Evolutionary conservation across 2,113 vertebrate species (phyloP), one percentile per base, ranked within the genome.

Genomic region (Onychostoma macrolepis): DNA sequence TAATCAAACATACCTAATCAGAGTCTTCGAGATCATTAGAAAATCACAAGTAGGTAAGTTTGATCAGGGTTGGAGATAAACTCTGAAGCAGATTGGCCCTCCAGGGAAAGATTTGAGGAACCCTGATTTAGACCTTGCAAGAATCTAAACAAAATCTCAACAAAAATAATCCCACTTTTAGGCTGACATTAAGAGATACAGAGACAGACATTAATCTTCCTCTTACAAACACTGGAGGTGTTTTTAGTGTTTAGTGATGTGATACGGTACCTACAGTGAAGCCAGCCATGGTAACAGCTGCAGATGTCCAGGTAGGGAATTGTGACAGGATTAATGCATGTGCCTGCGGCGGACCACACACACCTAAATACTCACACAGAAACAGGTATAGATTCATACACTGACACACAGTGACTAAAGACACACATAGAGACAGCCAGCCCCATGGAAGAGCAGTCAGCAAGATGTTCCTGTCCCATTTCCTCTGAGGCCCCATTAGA

Each of bases 401-500:
- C 48, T 28, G 45, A 61, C 61, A 17, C 24, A 28, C 50, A 67
- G 50, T 43, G 71, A 80, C 69, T 80, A 63, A 80, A 89, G 24
- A 61, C 30, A 71, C 72, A 43, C 45, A 36, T 30, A 58, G 65
- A 69, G 43, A 69, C 33, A 30, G 48, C 53, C 78, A 85, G 53
- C 15, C n/a, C 4, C 43, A 63, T 41, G 75, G 67, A 67, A 53
- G 63, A 85, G 78, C 69, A 36, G 87, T 85, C 85, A 90, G 78
- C 41, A 86, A 88, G 72, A 72, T 36, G 58, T 72, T 30, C 48
- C 36, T 41, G 45, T 50, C 45, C 36, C 74, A 67, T 87, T 72
- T 90, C 86, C 86, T 83, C 17, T 10, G 63, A 58, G 89, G 83
- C 36, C 80, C 83, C 21, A 86, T 89, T 86, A 89, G 83, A 53